phyloP scores from a whole-genome alignment of 2,113 vertebrate species.

The Toxotes chatareus region DNA sequence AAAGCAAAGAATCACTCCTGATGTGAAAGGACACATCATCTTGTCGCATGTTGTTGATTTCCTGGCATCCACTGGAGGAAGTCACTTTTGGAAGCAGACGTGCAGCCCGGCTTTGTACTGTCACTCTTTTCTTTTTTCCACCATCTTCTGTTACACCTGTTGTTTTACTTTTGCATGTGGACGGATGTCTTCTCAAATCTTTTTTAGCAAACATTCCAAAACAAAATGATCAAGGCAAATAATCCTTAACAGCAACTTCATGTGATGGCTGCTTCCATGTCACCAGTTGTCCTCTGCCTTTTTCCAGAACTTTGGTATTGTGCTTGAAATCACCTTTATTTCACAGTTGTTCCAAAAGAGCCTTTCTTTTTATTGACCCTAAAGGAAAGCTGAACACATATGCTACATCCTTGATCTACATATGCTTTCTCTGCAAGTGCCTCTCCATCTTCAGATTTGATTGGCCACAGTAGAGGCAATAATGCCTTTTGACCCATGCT shows the following conservation, averaged over 20 bases:
- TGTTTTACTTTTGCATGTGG: constrained; percentile 9
- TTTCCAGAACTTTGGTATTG: not conserved
- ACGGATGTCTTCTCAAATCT: not conserved
- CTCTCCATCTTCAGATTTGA: too few relatives aligned
- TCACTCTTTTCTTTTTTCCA: not conserved
- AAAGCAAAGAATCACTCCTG: constrained; percentile 21
- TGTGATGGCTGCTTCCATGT: constrained; percentile 6
- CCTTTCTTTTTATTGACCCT: not conserved
- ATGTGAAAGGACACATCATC: constrained; percentile 39
- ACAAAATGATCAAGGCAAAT: not conserved
- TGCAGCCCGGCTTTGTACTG: constrained; percentile 24
- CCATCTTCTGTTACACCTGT: too few relatives aligned
- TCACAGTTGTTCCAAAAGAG: not conserved
- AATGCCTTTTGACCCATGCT: too few relatives aligned
- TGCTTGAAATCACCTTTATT: constrained; percentile 3
- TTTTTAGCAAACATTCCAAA: not conserved
- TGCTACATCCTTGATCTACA: not conserved
- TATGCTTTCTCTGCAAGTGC: not conserved
- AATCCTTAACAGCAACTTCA: not conserved
- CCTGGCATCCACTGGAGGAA: not conserved
- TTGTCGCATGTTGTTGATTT: not conserved
- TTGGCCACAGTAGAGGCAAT: too few relatives aligned
- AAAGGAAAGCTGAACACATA: constrained; percentile 1
- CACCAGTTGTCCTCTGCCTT: not conserved
- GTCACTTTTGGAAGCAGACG: constrained; percentile 15